Percentiles rank a stretch among this genome's conserved stretches.
Conservation (phyloP, 2,797 vertebrate species). For the Chiropotes sagulatus region DNA sequence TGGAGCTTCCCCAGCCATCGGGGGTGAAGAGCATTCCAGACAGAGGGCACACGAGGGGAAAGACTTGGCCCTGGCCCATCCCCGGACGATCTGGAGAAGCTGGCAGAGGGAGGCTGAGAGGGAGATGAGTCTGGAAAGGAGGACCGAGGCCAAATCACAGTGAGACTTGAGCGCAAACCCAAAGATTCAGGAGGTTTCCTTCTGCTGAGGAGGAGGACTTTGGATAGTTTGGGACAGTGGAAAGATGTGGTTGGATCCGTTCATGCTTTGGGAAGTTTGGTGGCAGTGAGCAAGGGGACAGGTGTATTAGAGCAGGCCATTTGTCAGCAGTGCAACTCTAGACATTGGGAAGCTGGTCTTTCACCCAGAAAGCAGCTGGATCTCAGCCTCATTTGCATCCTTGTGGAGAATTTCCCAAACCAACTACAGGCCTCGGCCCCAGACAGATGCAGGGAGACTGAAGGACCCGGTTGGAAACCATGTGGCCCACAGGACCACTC, state of each 20-base stretch:
- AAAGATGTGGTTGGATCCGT: neutral
- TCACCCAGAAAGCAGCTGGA: neutral
- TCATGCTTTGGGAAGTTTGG: neutral
- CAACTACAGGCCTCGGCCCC: neutral
- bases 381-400: neutral
- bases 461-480: neutral
- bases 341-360: neutral
- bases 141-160: neutral
- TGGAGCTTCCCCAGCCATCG: neutral
- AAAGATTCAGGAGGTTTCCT: neutral
- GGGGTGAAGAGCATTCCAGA: neutral
- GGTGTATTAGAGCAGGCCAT: too few species aligned
- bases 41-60: neutral
- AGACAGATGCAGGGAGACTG: neutral
- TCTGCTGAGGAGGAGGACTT: neutral
- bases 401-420: neutral
- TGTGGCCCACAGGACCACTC: neutral
- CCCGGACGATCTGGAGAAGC: neutral
- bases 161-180: neutral
- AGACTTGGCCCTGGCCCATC: neutral
- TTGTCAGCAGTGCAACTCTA: neutral
- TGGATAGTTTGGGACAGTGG: too few species aligned
- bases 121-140: neutral
- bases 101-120: neutral
- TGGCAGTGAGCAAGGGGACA: neutral